Percentiles rank a stretch among this genome's conserved stretches.
Conservation (phyloP, 2,797 vertebrate genomes). For the Odontamblyopus lacepedii region DNA sequence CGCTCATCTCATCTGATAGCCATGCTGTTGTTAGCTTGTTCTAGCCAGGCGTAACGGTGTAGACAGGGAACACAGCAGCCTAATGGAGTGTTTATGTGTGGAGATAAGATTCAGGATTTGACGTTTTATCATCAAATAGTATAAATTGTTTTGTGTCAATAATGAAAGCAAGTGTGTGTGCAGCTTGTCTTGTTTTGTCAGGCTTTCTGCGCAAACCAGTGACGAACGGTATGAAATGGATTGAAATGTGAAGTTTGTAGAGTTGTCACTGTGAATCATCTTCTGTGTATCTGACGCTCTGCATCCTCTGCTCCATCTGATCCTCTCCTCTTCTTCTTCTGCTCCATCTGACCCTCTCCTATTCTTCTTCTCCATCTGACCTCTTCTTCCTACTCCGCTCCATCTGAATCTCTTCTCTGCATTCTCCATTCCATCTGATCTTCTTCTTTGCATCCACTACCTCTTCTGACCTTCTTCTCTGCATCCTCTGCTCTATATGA, state of each 20-base stretch:
- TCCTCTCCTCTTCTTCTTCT: too few species aligned
- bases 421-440: too few species aligned
- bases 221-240: background rate
- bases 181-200: conserved; percentile 34
- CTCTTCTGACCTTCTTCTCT: background rate
- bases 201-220: conserved; percentile 37
- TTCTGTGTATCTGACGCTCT: background rate
- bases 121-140: conserved; percentile 57
- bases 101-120: conserved; percentile 75
- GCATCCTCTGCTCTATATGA: too few species aligned
- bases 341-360: too few species aligned
- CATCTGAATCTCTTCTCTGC: too few species aligned
- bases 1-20: conserved; percentile 76
- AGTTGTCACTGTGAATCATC: too few species aligned
- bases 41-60: conserved; percentile 64
- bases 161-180: conserved; percentile 6
- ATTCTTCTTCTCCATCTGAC: too few species aligned
- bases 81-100: conserved; percentile 78
- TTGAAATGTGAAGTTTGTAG: background rate
- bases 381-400: too few species aligned
- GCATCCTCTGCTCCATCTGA: too few species aligned
- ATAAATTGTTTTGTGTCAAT: conserved; percentile 46
- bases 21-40: conserved; percentile 74
- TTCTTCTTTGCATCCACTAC: too few species aligned
- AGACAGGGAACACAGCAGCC: conserved; percentile 63